Conservation (phyloP, 1,140 invertebrate species). For the Teleogryllus occipitalis region DNA sequence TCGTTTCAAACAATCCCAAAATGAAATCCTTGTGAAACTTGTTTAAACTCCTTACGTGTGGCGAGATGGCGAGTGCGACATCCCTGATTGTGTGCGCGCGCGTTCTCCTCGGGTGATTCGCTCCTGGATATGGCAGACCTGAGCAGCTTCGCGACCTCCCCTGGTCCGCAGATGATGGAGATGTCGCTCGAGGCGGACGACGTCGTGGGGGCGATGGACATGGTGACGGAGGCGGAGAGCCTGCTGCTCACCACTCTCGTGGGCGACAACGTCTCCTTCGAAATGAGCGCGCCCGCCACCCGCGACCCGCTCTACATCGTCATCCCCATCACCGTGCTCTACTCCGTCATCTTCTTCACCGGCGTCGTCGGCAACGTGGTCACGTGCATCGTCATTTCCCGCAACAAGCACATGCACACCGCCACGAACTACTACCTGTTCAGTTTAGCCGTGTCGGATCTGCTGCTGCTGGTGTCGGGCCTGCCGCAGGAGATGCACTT, state of each 20-base stretch:
- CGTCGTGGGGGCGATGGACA: no score
- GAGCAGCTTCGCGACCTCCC: no score
- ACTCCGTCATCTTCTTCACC: slow-evolving; percentile 72
- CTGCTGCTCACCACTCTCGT: not conserved
- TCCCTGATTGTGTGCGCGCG: no score
- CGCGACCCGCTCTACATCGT: slow-evolving; percentile 63
- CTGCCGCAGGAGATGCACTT: slow-evolving; percentile 77
- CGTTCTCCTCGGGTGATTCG: no score
- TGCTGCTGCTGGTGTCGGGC: slow-evolving; percentile 73
- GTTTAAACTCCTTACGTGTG: no score
- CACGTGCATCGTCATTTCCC: slow-evolving; percentile 85
- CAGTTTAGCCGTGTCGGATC: slow-evolving; percentile 78
- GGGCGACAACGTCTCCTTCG: not conserved
- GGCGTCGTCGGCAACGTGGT: slow-evolving; percentile 85
- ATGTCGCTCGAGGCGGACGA: no score
- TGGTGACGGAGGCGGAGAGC: no score
- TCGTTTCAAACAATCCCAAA: no score
- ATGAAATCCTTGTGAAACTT: no score
- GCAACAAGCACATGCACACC: slow-evolving; percentile 88
- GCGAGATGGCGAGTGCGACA: no score
- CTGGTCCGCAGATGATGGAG: no score
- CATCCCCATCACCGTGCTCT: slow-evolving; percentile 70
- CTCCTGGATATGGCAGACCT: no score
- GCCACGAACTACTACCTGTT: slow-evolving; percentile 92
- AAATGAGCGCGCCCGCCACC: slow-evolving; percentile 31